phyloP scores from a whole-genome alignment of 2,888 invertebrate genomes.

The Rhaphigaster nebulosa region DNA sequence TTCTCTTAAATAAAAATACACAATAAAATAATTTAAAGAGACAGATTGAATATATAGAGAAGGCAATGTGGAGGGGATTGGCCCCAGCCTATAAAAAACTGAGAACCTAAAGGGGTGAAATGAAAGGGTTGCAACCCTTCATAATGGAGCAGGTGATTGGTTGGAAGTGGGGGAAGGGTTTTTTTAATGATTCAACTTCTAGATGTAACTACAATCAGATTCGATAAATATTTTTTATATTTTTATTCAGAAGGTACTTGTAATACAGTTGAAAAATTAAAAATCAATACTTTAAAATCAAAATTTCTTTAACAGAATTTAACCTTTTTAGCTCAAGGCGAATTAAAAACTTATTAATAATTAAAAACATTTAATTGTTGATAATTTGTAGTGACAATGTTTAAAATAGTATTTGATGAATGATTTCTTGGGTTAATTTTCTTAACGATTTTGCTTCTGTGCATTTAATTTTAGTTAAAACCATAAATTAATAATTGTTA shows the following conservation, averaged over 20 bases:
- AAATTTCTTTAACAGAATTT: not conserved
- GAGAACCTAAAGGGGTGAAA: not conserved
- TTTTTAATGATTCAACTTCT: not conserved
- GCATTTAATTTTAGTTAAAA: not conserved
- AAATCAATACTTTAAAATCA: not conserved
- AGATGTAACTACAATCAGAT: not conserved
- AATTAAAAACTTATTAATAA: not conserved
- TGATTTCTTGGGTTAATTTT: not conserved
- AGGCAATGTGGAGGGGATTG: not conserved
- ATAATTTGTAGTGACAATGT: not conserved
- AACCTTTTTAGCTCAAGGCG: not conserved
- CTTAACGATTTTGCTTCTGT: not conserved
- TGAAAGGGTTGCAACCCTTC: conserved; percentile 4
- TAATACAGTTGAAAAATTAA: not conserved
- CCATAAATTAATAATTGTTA: not conserved
- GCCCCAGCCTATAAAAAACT: not conserved
- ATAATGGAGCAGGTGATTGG: conserved; percentile 40
- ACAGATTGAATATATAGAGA: not conserved
- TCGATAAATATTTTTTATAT: not conserved
- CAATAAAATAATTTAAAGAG: not conserved
- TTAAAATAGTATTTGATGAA: not conserved
- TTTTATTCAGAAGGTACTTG: not conserved
- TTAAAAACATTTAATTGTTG: not conserved
- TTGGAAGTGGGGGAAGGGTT: not conserved
- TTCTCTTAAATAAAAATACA: not conserved